Evolutionary conservation across 2,113 vertebrate genomes (phyloP).

Genomic region (Saguinus midas): DNA sequence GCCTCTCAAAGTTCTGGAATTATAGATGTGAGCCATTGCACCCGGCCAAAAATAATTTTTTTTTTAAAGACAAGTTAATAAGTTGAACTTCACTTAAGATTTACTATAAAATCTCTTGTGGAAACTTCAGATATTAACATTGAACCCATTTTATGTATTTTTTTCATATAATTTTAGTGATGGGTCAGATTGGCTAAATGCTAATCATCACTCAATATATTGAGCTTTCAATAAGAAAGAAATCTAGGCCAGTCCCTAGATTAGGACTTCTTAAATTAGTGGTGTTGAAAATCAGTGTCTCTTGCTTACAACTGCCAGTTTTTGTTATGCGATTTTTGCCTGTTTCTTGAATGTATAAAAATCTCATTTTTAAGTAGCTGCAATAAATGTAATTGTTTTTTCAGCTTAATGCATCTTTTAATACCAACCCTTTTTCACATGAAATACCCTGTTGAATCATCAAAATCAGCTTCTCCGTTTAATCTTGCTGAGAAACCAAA

Average conservation of each 20-base stretch:
- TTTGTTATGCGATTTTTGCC: constrained; percentile 57
- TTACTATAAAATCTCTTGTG: constrained; percentile 32
- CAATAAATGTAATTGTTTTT: constrained; percentile 86
- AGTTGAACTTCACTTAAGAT: constrained; percentile 22
- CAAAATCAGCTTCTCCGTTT: constrained; percentile 91
- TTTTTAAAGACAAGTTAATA: not conserved
- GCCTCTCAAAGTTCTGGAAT: no score
- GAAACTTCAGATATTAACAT: not conserved
- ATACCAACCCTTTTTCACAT: constrained; percentile 98
- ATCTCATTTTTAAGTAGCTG: constrained; percentile 75
- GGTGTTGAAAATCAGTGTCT: not conserved
- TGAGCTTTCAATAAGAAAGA: not conserved
- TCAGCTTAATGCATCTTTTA: constrained; percentile 98
- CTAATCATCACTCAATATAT: not conserved
- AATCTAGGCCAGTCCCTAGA: not conserved
- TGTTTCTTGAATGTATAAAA: constrained; percentile 74
- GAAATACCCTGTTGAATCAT: constrained; percentile 93
- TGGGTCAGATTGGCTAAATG: not conserved
- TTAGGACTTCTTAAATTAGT: not conserved
- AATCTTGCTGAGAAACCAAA: constrained; percentile 98
- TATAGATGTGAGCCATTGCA: no score
- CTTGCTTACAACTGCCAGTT: not conserved
- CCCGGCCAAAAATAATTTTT: not conserved
- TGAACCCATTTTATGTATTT: not conserved
- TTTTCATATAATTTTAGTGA: not conserved